These are phyloP conservation scores for Eulimnadia texana DNA, from an alignment of 1,140 invertebrate species.

Conservation along the genomic window DNA sequence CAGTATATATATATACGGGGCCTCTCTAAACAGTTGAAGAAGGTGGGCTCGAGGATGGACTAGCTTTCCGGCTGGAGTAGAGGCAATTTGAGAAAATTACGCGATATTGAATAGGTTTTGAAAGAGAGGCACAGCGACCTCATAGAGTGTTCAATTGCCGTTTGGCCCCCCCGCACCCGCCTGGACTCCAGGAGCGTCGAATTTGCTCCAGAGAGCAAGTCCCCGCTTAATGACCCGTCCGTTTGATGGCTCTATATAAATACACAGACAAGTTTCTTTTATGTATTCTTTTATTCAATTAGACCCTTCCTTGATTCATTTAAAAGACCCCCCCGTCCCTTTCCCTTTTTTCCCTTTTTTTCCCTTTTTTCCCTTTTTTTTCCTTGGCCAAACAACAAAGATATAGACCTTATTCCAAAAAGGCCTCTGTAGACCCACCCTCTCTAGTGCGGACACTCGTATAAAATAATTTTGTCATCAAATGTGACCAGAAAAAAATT, in stretches of 20 bases:
- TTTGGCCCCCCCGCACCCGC: no score
- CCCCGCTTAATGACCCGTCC: background rate
- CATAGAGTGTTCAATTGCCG: background rate
- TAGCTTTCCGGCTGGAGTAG: background rate
- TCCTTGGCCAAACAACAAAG: no score
- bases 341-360: no score
- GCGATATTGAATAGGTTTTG: background rate
- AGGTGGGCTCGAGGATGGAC: background rate
- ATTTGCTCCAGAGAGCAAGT: background rate
- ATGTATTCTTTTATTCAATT: background rate
- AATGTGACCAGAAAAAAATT: no score
- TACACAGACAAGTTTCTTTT: background rate
- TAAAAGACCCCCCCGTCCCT: no score
- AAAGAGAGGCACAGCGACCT: background rate
- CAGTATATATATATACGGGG: no score
- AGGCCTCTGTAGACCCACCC: no score
- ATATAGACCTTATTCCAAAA: no score
- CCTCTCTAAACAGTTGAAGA: background rate
- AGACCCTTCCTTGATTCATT: background rate
- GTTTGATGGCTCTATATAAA: background rate
- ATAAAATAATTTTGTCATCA: no score
- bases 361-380: no score
- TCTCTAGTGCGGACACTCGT: no score
- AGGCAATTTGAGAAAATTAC: background rate
- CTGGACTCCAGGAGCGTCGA: background rate